These are phyloP conservation scores for Pipra filicauda DNA, from an alignment of 2,113 vertebrate species.

Conservation along the genomic window DNA sequence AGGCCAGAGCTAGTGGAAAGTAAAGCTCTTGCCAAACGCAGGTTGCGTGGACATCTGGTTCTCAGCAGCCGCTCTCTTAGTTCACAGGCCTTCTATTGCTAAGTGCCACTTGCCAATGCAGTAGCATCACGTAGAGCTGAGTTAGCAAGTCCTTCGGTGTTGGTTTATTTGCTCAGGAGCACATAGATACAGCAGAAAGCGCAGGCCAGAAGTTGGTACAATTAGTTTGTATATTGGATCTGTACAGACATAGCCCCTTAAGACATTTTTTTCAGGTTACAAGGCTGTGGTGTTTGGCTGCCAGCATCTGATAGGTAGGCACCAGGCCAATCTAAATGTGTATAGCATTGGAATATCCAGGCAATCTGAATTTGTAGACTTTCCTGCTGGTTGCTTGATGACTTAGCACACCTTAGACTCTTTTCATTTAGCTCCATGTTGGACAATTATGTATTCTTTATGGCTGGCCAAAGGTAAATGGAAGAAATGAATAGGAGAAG, in stretches of 20 bases:
- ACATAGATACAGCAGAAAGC: not conserved
- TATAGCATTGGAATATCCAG: not conserved
- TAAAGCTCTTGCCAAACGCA: not conserved
- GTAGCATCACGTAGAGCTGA: not conserved
- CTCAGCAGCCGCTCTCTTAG: not conserved
- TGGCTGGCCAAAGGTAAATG: not conserved
- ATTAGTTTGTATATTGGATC: not conserved
- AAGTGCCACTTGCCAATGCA: not conserved
- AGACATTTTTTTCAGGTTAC: not conserved
- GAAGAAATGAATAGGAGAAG: not conserved
- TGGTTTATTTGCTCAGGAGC: not conserved
- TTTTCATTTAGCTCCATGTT: not conserved
- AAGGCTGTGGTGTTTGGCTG: not conserved
- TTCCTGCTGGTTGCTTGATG: constrained; percentile 15
- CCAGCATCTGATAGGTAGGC: not conserved
- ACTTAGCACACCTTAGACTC: not conserved
- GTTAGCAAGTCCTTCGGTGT: not conserved
- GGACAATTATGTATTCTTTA: not conserved
- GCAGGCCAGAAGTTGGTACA: not conserved
- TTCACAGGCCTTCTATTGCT: not conserved
- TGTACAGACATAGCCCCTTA: not conserved
- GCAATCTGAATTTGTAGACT: not conserved
- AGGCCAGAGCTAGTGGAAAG: not conserved
- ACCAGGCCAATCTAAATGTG: not conserved
- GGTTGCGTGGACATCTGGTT: not conserved